Evolutionary conservation across 1,140 invertebrate species (phyloP), one percentile per base, ranked within the genome.

Genomic region (Cryptotermes secundus): DNA sequence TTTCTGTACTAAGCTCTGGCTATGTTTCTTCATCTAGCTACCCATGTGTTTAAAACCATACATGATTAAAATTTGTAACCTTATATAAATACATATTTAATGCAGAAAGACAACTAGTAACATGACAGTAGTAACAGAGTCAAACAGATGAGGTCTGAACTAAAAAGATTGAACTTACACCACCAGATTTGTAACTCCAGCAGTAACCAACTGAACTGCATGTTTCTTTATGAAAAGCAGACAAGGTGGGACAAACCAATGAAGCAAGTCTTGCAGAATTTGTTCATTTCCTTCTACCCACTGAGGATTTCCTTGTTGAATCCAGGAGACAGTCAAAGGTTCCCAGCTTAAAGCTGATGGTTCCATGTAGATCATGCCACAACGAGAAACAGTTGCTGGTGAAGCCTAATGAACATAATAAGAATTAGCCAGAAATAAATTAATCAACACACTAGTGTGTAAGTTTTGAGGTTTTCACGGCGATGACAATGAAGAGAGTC

Each of bases 281-380:
- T 92, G 90, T 84, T 92, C 92, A 86, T 94, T 92, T 84, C 92
- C 92, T 59, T 92, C 90, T 24, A 92, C 92, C 94, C 96, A 95
- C 19, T 91, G 88, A 12, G 91, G 90, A 89, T 93, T 93, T 24
- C 91, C 87, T 34, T 89, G 92, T 36, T 93, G 93, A 3, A 96
- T 87, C 96, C 96, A 98, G 0, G 95, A 97, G 85, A 93, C 93
- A 12, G 96, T 91, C 86, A 95, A 93, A 6, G 94, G 92, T 81
- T 89, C 88, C 92, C 94, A 95, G 3, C 95, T 95, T 19, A 97
- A 89, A 3, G 93, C 93, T 1, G 90, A 89, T 0, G 96, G 94
- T 88, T 98, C 96, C 91, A 98, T 94, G 88, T 98, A 98, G 85
- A 98, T 97, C 96, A 99, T 98, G 80, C 97, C 97, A 89, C 97